A percentile compares a stretch with the other conserved stretches of the same genome.
These are phyloP conservation scores for Dendrocopos noguchii DNA, from an alignment of 2,113 vertebrate species.

Conservation along the genomic window DNA sequence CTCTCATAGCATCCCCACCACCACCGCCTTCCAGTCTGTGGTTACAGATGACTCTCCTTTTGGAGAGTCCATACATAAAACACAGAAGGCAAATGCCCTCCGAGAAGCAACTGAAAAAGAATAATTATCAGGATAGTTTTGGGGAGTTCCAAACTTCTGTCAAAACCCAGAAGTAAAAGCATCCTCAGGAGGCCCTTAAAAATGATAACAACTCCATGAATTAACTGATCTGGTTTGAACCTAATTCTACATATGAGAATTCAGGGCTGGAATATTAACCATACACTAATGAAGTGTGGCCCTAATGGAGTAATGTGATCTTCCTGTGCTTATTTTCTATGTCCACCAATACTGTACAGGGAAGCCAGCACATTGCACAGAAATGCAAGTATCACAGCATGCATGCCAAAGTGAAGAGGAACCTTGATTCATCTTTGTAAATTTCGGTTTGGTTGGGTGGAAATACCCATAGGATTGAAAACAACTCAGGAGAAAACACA, in stretches of 20 bases:
- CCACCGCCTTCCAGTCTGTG: neutral
- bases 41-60: neutral
- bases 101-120: neutral
- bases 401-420: neutral
- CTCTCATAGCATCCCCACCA: neutral
- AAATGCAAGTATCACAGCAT: accelerated
- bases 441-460: neutral
- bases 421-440: neutral
- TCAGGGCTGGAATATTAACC: neutral
- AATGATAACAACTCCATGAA: neutral
- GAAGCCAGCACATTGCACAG: neutral
- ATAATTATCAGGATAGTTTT: neutral
- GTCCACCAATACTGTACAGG: too few species aligned
- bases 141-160: neutral
- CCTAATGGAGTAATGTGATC: neutral
- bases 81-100: neutral
- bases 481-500: neutral
- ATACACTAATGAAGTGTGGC: too few species aligned
- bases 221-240: neutral
- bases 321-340: neutral
- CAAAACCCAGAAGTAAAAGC: neutral
- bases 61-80: neutral
- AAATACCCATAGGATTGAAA: neutral
- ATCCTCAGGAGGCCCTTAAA: neutral
- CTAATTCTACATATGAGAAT: neutral